Evolutionary conservation across 2,797 vertebrate genomes (phyloP).

Genomic region (Macroramphosus scolopax): DNA sequence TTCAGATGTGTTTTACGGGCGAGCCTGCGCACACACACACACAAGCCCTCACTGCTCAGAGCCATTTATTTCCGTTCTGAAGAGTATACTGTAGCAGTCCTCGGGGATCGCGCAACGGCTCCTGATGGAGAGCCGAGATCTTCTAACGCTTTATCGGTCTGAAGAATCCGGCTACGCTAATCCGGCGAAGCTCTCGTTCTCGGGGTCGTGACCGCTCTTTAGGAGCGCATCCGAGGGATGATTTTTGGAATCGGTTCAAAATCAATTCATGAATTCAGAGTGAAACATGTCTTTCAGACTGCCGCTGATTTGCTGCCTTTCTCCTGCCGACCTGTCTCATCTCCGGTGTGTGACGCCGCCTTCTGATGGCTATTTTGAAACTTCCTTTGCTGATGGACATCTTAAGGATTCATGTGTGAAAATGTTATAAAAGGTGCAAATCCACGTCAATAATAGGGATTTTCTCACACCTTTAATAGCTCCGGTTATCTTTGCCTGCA

Average conservation of each 20-base stretch:
- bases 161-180: conserved; percentile 23
- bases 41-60: conserved; percentile 41
- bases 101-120: conserved; percentile 33
- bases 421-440: too few species aligned
- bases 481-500: too few species aligned
- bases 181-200: conserved; percentile 18
- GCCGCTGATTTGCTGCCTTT: too few species aligned
- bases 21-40: not conserved
- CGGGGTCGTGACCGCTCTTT: conserved; percentile 22
- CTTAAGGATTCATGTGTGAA: conserved; percentile 15
- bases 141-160: conserved; percentile 30
- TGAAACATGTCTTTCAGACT: conserved; percentile 1
- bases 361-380: conserved; percentile 14
- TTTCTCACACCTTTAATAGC: conserved; percentile 9
- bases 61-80: conserved; percentile 55
- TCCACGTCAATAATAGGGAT: not conserved
- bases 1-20: conserved; percentile 49
- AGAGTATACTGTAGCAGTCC: conserved; percentile 38
- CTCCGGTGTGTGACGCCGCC: not conserved
- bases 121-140: conserved; percentile 41
- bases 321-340: too few species aligned
- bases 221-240: not conserved
- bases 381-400: not conserved
- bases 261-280: too few species aligned
- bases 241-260: conserved; percentile 24